Evolutionary conservation across 2,888 invertebrate genomes (phyloP), one percentile per base, ranked within the genome.

Genomic region (Colostygia pectinataria): DNA sequence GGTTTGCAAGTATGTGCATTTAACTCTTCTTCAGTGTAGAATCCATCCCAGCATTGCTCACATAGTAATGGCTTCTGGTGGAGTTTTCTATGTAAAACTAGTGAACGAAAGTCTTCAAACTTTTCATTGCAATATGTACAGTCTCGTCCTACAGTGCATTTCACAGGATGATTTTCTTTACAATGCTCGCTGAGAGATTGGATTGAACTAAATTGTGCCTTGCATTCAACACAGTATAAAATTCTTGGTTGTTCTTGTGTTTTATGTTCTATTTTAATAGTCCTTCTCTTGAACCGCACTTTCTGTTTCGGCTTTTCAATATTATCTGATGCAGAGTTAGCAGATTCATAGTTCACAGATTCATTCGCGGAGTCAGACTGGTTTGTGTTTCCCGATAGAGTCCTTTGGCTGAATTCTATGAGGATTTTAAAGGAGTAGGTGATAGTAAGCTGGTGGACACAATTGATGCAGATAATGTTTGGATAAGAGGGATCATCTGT

Each of bases 121-220:
- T 84, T 88, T 54, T 89, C 88, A 66, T 79, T 75, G 48, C 91
- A 90, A 53, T 83, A 90, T 32, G 88, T 80, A 66, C 91, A 91
- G 51, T 84, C 82, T 55, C 89, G 71, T 0, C 91, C 91, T 1
- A 71, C 50, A 2, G 59, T 36, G 4, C 71, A 80, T 57, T 83
- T 85, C 0, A 74, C 62, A 2, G 83, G 71, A 61, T 91, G 91
- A 32, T 62, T 76, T n/a, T 61, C 75, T 2, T 50, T 53, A 46
- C 87, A 90, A 55, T 91, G 91, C 27, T 81, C 74, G 38, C 59
- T 74, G 0, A 91, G 59, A 1, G 66, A 57, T 53, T 74, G 74
- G 0, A 69, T 59, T 0, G 82, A 79, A 44, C 65, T 52, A 52
- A 86, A 89, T 41, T 83, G 74, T 0, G 68, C 65, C 66, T 89